Evolutionary conservation across 1,140 invertebrate species (phyloP).

Genomic region (Aphelinus certus): DNA sequence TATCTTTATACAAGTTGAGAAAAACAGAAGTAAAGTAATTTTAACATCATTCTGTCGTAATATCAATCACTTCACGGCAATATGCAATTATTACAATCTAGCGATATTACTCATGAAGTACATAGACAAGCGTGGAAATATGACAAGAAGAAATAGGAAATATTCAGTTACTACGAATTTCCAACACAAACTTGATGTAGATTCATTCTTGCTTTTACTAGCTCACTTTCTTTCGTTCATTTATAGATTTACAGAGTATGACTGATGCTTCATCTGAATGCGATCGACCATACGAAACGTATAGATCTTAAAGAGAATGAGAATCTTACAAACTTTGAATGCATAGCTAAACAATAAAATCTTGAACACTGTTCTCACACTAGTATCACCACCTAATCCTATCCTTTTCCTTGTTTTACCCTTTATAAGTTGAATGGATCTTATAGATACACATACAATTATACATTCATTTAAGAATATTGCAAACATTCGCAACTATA

Average conservation of each 20-base stretch:
- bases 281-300: slow-evolving; percentile 14
- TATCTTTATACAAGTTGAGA: too few species aligned
- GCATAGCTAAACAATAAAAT: slow-evolving; percentile 25
- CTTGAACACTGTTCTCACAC: slow-evolving; percentile 20
- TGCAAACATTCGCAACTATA: slow-evolving; percentile 36
- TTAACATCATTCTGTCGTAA: too few species aligned
- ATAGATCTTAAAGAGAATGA: slow-evolving; percentile 8
- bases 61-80: too few species aligned
- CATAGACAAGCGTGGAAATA: background rate
- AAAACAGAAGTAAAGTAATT: too few species aligned
- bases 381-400: background rate
- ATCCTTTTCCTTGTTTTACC: slow-evolving; percentile 20
- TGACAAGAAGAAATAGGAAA: background rate
- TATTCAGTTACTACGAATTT: background rate
- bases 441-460: slow-evolving; percentile 42
- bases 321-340: slow-evolving; percentile 2
- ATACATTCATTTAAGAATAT: slow-evolving; percentile 44
- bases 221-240: background rate
- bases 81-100: too few species aligned
- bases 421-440: slow-evolving; percentile 7
- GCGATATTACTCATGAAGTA: too few species aligned
- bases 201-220: background rate
- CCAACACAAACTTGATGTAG: background rate
- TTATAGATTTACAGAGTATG: background rate
- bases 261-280: slow-evolving; percentile 6